Evolutionary conservation across 2,888 invertebrate genomes (phyloP).

Genomic region (Stenodema calcarata): DNA sequence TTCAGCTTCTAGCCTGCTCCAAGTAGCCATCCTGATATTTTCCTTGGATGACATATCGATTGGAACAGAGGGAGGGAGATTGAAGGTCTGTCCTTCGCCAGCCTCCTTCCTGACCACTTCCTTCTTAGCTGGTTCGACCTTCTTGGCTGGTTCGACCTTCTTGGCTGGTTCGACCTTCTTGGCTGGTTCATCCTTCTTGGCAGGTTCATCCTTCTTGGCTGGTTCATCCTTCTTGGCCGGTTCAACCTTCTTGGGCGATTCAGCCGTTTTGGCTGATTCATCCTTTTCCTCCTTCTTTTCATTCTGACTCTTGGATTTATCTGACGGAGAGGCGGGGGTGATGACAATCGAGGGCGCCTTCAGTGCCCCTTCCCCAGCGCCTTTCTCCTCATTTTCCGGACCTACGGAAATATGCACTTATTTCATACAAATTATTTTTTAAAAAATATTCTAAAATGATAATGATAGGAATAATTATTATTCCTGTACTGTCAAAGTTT

Average conservation of each 20-base stretch:
- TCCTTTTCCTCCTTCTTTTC: neutral
- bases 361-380: conserved; percentile 6
- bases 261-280: neutral
- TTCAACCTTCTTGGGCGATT: too few species aligned
- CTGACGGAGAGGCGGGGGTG: neutral
- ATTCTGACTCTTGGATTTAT: neutral
- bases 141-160: neutral
- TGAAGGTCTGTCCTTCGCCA: neutral
- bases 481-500: too few species aligned
- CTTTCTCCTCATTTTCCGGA: conserved; percentile 1
- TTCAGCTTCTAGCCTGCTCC: conserved; percentile 50
- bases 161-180: neutral
- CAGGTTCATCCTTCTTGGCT: neutral
- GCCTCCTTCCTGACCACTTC: neutral
- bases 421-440: too few species aligned
- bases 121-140: neutral
- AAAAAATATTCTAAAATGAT: too few species aligned
- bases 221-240: neutral
- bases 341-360: neutral
- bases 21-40: conserved; percentile 45
- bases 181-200: neutral
- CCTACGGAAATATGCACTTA: neutral
- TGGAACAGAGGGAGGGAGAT: neutral
- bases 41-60: conserved; percentile 47
- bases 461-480: too few species aligned